These are phyloP conservation scores for Pomacea canaliculata DNA, from an alignment of 2,888 invertebrate genomes.

Conservation along the genomic window DNA sequence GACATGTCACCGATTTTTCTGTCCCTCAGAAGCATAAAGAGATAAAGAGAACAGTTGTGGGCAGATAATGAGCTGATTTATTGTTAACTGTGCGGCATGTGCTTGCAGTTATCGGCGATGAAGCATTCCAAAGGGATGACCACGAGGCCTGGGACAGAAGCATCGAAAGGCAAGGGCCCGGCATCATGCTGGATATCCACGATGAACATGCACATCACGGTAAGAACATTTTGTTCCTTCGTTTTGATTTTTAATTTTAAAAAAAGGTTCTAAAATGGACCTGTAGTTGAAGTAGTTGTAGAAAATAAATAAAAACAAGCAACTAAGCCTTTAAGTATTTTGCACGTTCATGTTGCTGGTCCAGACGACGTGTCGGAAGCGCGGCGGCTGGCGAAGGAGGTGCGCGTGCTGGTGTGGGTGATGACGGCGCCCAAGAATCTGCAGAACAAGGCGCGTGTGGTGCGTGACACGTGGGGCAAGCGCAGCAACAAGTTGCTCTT, in stretches of 20 bases:
- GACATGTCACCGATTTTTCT: too few relatives aligned
- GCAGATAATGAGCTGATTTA: too few relatives aligned
- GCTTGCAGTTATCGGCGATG: too few relatives aligned
- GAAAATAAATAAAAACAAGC: too few relatives aligned
- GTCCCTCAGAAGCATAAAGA: too few relatives aligned
- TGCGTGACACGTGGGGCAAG: conserved; percentile 95
- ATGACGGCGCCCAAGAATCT: conserved; percentile 95
- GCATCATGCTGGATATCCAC: neutral
- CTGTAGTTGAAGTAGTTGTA: too few relatives aligned
- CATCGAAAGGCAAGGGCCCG: neutral
- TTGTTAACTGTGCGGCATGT: too few relatives aligned
- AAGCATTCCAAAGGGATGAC: neutral
- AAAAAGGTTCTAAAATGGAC: too few relatives aligned
- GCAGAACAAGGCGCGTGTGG: conserved; percentile 86
- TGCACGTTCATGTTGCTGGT: neutral
- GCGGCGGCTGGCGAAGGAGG: conserved; percentile 77
- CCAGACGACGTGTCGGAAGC: conserved; percentile 44
- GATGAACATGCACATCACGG: neutral
- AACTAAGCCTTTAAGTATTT: too few relatives aligned
- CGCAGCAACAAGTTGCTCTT: conserved; percentile 75
- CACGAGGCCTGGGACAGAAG: neutral
- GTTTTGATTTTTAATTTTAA: too few relatives aligned
- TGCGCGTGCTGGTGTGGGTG: conserved; percentile 93
- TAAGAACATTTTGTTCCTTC: neutral
- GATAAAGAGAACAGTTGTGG: too few relatives aligned